Conservation (phyloP, 2,797 vertebrate species). For the Falco biarmicus region DNA sequence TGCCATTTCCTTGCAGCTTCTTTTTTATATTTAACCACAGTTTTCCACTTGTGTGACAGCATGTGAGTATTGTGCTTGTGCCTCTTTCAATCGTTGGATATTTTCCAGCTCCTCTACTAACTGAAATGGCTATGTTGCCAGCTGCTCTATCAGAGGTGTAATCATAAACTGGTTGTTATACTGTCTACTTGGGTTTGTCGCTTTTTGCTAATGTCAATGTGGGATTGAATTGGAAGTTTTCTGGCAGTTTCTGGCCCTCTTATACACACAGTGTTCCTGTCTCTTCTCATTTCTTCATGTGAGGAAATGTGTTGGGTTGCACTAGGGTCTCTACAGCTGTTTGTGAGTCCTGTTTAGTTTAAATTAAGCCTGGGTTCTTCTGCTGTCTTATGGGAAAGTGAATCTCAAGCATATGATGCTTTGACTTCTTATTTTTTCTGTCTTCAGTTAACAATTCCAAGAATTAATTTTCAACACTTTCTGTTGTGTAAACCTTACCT, state of each 20-base stretch:
- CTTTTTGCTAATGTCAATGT: conserved; percentile 26
- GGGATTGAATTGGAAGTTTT: conserved; percentile 40
- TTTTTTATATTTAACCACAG: not conserved
- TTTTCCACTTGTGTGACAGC: not conserved
- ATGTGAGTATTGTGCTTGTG: not conserved
- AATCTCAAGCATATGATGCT: not conserved
- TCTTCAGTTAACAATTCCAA: not conserved
- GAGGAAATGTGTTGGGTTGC: not conserved
- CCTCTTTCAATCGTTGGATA: not conserved
- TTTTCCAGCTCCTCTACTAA: conserved; percentile 19
- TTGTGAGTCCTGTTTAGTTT: not conserved
- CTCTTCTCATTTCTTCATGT: conserved; percentile 36
- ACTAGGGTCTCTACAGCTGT: not conserved
- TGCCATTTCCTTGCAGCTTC: not conserved
- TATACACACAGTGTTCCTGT: not conserved
- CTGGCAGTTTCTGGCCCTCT: conserved; percentile 23
- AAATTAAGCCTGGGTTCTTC: not conserved
- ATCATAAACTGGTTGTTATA: conserved; percentile 33
- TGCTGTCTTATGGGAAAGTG: not conserved
- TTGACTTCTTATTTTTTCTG: not conserved
- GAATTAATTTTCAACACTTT: not conserved
- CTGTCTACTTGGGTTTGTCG: conserved; percentile 10
- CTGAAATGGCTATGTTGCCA: conserved; percentile 5
- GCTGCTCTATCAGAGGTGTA: conserved; percentile 40
- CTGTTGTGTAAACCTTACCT: not conserved